Base-by-base conservation (phyloP, 2,888 invertebrate genomes). In the Parapristionchus giblindavisi region DNA sequence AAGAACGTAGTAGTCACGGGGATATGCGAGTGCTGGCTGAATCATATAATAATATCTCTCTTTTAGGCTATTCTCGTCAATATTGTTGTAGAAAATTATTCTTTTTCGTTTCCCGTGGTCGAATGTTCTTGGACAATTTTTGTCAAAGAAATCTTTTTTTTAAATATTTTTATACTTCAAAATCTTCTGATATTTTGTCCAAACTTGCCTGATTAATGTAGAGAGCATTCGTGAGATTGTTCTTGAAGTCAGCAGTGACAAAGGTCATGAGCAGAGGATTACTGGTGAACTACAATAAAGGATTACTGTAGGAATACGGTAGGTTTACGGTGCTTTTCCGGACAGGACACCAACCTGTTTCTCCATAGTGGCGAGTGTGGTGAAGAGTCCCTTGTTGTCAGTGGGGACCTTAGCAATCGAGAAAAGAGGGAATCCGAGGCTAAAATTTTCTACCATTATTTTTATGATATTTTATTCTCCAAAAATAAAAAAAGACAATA, bases 1-100 rank as follows among this genome's bases (percentile, higher is more conserved):
- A 58, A 77, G 75, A 48, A 79, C 66, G 75, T 76, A 81, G 76
- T 76, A 81, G 52, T 81, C 81, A 29, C 75, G 76, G 14, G 80
- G 75, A 34, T 73, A 56, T 34, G 29, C 27, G n/a, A 78, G 77
- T 1, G 43, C 75, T 17, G 76, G 75, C 75, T 58, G 56, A 77
- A 65, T 27, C 29, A n/a, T 24, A 27, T 24, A 40, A n/a, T n/a
- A n/a, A n/a, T n/a, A n/a, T n/a, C n/a, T n/a, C n/a, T n/a, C n/a
- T n/a, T n/a, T n/a, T n/a, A n/a, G n/a, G n/a, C n/a, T n/a, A n/a
- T n/a, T n/a, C n/a, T n/a, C n/a, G n/a, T n/a, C n/a, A n/a, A n/a
- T n/a, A n/a, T n/a, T n/a, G n/a, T n/a, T n/a, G n/a, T n/a, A n/a
- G n/a, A n/a, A n/a, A n/a, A n/a, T n/a, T n/a, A n/a, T n/a, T n/a